phyloP scores from a whole-genome alignment of 2,888 invertebrate genomes.

The Euproctis similis region DNA sequence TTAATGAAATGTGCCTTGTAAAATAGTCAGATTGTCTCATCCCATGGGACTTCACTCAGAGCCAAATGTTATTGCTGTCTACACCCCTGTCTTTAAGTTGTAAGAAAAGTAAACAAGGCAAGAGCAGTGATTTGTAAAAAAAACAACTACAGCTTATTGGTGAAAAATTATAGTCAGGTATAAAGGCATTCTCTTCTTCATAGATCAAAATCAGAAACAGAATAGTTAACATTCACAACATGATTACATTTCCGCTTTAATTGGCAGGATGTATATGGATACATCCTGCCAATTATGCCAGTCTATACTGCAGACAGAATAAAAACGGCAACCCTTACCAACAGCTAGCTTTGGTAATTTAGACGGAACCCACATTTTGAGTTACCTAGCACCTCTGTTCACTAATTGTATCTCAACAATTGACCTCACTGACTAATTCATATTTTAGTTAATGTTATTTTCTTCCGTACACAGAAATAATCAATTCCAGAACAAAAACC shows the following conservation, averaged over 20 bases:
- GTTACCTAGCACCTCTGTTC: too few species aligned
- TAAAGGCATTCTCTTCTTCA: not conserved
- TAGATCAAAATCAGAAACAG: slow-evolving; percentile 1
- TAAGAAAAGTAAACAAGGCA: not conserved
- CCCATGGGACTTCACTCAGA: too few species aligned
- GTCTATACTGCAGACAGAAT: slow-evolving; percentile 43
- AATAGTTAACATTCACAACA: slow-evolving; percentile 59
- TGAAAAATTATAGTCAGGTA: not conserved
- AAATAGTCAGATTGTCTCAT: too few species aligned
- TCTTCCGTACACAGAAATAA: slow-evolving; percentile 26
- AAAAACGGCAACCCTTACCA: slow-evolving; percentile 71
- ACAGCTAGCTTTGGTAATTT: slow-evolving; percentile 84
- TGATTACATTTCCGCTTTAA: slow-evolving; percentile 64
- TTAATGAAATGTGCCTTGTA: too few species aligned
- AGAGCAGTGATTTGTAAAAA: not conserved
- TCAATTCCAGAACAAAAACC: slow-evolving; percentile 27
- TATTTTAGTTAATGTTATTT: slow-evolving; percentile 22
- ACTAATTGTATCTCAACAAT: too few species aligned
- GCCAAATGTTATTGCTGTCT: too few species aligned
- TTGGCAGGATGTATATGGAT: slow-evolving; percentile 59
- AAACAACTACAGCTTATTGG: not conserved
- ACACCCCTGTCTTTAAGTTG: too few species aligned
- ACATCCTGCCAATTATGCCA: slow-evolving; percentile 19
- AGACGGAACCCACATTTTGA: slow-evolving; percentile 82
- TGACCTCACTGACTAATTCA: slow-evolving; percentile 19